Conservation (phyloP, 2,113 vertebrate species). For the Passerina amoena region DNA sequence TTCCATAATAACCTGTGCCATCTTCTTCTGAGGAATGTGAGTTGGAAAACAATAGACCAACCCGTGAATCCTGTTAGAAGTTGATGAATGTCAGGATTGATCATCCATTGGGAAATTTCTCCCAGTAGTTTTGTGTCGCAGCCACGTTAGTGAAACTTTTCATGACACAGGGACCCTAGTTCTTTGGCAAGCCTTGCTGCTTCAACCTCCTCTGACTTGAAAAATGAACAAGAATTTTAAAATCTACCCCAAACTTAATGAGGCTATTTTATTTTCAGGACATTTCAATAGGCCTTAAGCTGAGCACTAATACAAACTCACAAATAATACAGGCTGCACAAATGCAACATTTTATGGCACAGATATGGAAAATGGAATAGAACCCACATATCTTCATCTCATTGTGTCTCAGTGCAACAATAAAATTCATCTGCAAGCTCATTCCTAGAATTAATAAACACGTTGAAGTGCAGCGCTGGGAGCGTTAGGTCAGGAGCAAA, state of each 20-base stretch:
- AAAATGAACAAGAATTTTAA: background rate
- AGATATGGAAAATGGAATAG: background rate
- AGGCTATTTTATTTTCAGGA: background rate
- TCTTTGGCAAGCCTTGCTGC: background rate
- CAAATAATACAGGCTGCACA: background rate
- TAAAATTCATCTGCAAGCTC: background rate
- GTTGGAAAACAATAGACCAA: background rate
- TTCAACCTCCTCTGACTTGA: background rate
- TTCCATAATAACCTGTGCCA: background rate
- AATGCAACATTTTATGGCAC: background rate
- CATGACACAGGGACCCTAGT: fast-evolving
- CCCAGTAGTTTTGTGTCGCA: background rate
- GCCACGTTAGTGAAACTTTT: background rate
- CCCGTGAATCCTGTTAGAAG: background rate
- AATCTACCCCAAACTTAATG: background rate
- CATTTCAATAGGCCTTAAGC: background rate
- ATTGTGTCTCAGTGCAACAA: background rate
- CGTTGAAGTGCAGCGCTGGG: background rate
- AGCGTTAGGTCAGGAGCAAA: constrained; percentile 25
- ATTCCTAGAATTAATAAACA: constrained; percentile 14
- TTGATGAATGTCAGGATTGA: background rate
- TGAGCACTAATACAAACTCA: background rate
- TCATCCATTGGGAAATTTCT: background rate
- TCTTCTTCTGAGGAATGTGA: background rate
- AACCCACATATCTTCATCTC: background rate